Conservation (phyloP, 2,888 invertebrate genomes). For the Protodeltote pygarga region DNA sequence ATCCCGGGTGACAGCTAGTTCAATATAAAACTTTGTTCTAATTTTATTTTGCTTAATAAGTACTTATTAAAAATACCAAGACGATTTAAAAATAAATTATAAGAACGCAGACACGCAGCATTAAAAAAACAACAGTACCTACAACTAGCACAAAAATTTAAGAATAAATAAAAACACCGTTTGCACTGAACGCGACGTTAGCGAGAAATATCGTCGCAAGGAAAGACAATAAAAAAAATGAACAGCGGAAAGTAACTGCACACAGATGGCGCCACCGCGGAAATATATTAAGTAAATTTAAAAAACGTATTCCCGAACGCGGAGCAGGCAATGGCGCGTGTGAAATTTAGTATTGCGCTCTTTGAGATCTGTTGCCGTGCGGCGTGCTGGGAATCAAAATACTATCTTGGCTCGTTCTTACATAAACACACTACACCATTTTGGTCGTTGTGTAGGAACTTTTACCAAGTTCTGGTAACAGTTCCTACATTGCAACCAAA, state of each 20-base stretch:
- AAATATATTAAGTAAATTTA: conserved; percentile 79
- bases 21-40: too few species aligned
- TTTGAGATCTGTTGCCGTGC: conserved; percentile 47
- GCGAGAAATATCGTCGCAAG: conserved; percentile 43
- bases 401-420: conserved; percentile 8
- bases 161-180: conserved; percentile 46
- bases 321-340: conserved; percentile 71
- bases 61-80: too few species aligned
- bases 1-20: too few species aligned
- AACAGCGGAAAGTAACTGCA: conserved; percentile 54
- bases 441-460: too few species aligned
- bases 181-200: conserved; percentile 42
- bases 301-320: conserved; percentile 68
- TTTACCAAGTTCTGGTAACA: too few species aligned
- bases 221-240: conserved; percentile 54
- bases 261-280: conserved; percentile 79
- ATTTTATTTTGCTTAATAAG: too few species aligned
- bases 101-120: background rate
- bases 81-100: too few species aligned
- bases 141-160: conserved; percentile 23
- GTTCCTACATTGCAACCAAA: too few species aligned
- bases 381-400: conserved; percentile 44
- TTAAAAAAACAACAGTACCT: conserved; percentile 22
- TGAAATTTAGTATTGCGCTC: conserved; percentile 76
- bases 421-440: too few species aligned